phyloP scores from a whole-genome alignment of 2,797 vertebrate species.

The Sylvilagus floridanus region DNA sequence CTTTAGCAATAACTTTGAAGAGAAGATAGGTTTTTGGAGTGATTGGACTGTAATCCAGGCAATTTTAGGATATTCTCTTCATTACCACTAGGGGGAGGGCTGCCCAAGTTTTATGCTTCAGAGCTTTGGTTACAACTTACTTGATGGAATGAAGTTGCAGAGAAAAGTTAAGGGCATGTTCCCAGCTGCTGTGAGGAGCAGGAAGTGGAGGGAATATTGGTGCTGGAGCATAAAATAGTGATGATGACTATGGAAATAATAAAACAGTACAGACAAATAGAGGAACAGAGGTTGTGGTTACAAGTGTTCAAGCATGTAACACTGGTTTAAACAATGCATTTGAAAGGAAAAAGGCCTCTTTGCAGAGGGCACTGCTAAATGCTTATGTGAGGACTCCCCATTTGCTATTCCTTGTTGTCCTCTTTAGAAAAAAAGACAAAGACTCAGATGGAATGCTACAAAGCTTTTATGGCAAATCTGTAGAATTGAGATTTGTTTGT shows the following conservation, averaged over 20 bases:
- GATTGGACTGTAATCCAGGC: background rate
- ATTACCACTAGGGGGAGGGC: slow-evolving; percentile 79
- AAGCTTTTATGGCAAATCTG: background rate
- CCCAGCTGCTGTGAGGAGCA: background rate
- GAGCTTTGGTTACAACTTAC: background rate
- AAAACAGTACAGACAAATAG: background rate
- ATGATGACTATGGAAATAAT: too few relatives aligned
- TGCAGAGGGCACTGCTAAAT: background rate
- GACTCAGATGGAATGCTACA: background rate
- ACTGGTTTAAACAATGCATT: background rate
- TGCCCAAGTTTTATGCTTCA: slow-evolving; percentile 71
- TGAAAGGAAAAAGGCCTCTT: background rate
- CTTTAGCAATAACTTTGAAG: slow-evolving; percentile 4
- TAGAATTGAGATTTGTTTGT: background rate
- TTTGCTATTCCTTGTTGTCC: background rate
- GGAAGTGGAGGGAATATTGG: background rate
- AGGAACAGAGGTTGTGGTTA: background rate
- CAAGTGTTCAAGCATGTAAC: background rate
- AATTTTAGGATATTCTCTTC: slow-evolving; percentile 24
- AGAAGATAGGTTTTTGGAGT: background rate
- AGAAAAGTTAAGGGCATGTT: background rate
- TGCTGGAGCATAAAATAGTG: background rate
- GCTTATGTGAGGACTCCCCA: background rate
- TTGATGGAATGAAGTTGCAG: background rate
- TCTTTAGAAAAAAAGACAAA: background rate